phyloP scores from a whole-genome alignment of 2,888 invertebrate species.

The Pollenia angustigena region DNA sequence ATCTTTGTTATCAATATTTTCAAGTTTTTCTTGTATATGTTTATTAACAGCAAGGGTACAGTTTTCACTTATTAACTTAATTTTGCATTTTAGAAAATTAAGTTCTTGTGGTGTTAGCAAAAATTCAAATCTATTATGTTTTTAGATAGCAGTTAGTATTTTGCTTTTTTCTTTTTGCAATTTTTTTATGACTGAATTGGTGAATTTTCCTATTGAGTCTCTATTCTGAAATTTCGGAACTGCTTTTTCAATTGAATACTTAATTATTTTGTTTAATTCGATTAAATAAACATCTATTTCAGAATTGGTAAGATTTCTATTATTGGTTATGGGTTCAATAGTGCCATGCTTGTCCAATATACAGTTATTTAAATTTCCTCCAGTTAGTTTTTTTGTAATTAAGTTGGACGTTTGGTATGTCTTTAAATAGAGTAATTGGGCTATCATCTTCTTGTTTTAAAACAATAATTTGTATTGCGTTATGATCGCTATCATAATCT shows the following conservation, averaged over 20 bases:
- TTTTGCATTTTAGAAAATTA: no score
- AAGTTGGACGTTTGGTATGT: no score
- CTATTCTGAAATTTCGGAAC: neutral
- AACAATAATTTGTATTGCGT: no score
- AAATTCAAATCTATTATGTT: neutral
- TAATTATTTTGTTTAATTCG: neutral
- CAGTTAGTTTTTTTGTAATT: neutral
- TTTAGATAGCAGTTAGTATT: no score
- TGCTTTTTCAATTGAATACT: conserved; percentile 18
- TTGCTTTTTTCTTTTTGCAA: neutral
- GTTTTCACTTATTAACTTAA: neutral
- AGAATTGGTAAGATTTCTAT: neutral
- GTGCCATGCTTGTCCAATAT: neutral
- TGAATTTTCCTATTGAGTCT: neutral
- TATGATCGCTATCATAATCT: no score
- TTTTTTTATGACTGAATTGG: no score
- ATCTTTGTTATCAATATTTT: no score
- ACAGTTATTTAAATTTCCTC: neutral
- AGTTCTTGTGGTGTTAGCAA: no score
- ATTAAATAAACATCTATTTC: conserved; percentile 14
- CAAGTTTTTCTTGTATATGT: neutral
- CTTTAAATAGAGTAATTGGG: no score
- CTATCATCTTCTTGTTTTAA: no score
- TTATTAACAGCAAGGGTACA: neutral
- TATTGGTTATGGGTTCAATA: neutral